These are phyloP conservation scores for Grantiella picta DNA, from an alignment of 2,113 vertebrate species.

Conservation along the genomic window DNA sequence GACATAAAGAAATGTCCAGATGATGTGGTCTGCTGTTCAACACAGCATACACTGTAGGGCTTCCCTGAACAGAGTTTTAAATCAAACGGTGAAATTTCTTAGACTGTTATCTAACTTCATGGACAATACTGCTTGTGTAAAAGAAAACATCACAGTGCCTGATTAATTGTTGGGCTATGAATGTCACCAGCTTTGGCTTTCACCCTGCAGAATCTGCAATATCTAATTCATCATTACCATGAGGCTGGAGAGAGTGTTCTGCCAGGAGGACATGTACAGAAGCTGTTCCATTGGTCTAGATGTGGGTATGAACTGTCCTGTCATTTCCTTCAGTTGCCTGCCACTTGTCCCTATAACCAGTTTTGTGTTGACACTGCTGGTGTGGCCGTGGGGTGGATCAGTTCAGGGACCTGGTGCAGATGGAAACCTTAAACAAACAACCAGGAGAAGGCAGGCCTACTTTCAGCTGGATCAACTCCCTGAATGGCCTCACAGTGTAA, in stretches of 20 bases:
- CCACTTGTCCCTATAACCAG: background rate
- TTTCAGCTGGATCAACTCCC: background rate
- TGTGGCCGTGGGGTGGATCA: background rate
- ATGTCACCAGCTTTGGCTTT: background rate
- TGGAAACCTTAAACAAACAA: background rate
- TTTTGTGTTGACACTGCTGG: background rate
- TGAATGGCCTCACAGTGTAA: background rate
- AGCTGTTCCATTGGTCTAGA: background rate
- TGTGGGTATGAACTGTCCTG: background rate
- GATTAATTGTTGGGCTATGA: background rate
- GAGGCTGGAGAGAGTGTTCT: background rate
- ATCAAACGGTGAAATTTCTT: background rate
- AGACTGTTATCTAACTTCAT: background rate
- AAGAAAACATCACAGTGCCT: background rate
- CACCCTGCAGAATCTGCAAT: background rate
- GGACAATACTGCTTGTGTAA: background rate
- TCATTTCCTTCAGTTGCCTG: background rate
- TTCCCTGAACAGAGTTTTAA: background rate
- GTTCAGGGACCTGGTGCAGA: background rate
- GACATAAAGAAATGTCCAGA: background rate
- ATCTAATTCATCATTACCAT: rapidly evolving
- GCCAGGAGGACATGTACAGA: background rate
- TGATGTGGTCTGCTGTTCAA: background rate
- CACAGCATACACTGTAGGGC: background rate
- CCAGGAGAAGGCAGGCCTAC: background rate